Percentiles rank a stretch among this genome's conserved stretches.
These are phyloP conservation scores for Dreissena rostriformis DNA, from an alignment of 1,140 invertebrate species.

Conservation along the genomic window DNA sequence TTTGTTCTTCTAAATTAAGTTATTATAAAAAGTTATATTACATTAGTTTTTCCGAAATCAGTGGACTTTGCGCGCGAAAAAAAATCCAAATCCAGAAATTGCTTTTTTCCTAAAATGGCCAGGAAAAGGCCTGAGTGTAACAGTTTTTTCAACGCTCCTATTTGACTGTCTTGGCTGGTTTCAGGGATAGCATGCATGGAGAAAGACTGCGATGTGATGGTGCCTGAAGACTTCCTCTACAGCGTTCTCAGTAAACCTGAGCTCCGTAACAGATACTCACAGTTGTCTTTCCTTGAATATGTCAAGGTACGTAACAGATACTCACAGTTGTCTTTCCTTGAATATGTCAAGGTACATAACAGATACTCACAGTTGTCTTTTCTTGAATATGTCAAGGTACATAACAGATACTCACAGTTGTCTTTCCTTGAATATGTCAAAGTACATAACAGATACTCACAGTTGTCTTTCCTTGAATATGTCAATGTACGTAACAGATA, in stretches of 20 bases:
- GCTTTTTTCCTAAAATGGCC: too few relatives aligned
- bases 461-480: too few relatives aligned
- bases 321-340: conserved; percentile 96
- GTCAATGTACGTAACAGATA: conserved; percentile 97
- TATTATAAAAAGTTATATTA: too few relatives aligned
- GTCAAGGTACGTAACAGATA: conserved; percentile 90
- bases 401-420: not conserved
- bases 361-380: conserved; percentile 98
- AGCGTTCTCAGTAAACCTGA: conserved; percentile 88
- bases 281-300: conserved; percentile 97
- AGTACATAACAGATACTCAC: too few relatives aligned
- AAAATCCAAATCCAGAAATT: too few relatives aligned
- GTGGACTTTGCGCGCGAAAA: too few relatives aligned
- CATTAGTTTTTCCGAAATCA: too few relatives aligned
- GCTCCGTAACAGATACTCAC: conserved; percentile 95
- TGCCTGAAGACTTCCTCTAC: conserved; percentile 97
- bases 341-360: conserved; percentile 94
- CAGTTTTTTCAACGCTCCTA: too few relatives aligned
- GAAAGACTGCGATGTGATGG: conserved; percentile 93
- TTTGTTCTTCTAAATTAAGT: too few relatives aligned
- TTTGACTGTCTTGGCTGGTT: not conserved
- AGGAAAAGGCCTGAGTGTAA: too few relatives aligned
- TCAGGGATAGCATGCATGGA: conserved; percentile 96
- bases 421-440: too few relatives aligned
- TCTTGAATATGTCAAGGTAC: conserved; percentile 93